Conservation (phyloP, 2,797 vertebrate species). For the Podarcis lilfordi region DNA sequence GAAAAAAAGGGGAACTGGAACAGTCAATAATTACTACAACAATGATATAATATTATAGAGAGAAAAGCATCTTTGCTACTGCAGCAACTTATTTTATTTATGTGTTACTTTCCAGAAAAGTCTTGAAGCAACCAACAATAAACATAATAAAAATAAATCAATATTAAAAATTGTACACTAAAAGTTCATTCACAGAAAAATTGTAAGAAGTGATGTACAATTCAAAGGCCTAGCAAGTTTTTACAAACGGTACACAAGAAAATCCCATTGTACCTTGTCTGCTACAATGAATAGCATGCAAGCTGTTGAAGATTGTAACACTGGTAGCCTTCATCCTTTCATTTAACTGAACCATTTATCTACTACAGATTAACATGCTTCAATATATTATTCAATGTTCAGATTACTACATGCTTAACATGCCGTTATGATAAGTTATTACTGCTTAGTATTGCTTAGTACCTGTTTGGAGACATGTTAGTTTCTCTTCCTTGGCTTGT, state of each 20-base stretch:
- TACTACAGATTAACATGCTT: conserved; percentile 30
- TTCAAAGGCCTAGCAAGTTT: background rate
- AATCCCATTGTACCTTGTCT: background rate
- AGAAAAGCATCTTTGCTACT: background rate
- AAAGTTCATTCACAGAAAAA: background rate
- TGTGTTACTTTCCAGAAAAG: background rate
- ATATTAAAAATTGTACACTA: background rate
- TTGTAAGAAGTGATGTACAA: background rate
- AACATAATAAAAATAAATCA: background rate
- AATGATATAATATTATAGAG: background rate
- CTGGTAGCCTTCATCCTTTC: background rate
- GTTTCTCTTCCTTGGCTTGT: conserved; percentile 81
- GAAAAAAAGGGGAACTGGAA: background rate
- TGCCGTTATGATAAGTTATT: conserved; percentile 29
- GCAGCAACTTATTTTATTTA: background rate
- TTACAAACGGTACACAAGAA: background rate
- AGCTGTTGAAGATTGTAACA: background rate
- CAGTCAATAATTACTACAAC: background rate
- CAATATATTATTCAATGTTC: conserved; percentile 28
- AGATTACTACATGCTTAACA: conserved; percentile 40
- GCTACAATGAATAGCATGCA: too few relatives aligned
- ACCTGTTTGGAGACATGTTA: conserved; percentile 88
- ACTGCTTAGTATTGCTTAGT: conserved; percentile 43
- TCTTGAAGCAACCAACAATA: background rate
- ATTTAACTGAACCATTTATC: background rate